phyloP scores from a whole-genome alignment of 1,140 invertebrate species.

The Delia radicum region DNA sequence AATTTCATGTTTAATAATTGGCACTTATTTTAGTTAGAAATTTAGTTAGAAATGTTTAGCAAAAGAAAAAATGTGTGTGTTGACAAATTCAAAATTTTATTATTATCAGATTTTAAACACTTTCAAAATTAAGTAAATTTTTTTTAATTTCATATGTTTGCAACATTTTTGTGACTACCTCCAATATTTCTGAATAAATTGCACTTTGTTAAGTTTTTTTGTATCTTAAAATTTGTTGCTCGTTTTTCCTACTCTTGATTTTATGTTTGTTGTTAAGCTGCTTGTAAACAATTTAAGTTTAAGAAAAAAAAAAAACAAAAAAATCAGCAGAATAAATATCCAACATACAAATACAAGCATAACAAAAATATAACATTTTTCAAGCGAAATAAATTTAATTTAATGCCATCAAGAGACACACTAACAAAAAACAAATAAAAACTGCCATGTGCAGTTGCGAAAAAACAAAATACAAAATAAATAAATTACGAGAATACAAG shows the following conservation, averaged over 20 bases:
- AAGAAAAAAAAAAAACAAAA: background rate
- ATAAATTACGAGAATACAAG: background rate
- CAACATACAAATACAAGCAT: background rate
- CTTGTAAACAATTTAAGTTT: slow-evolving; percentile 16
- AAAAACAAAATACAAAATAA: slow-evolving; percentile 6
- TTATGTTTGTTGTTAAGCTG: slow-evolving; percentile 16
- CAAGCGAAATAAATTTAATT: slow-evolving; percentile 18
- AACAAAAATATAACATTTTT: slow-evolving; percentile 11
- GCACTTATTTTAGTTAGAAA: no score
- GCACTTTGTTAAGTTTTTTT: background rate
- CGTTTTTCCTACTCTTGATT: background rate
- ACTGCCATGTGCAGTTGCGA: background rate
- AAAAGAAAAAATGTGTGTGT: no score
- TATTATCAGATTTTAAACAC: no score
- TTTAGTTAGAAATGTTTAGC: no score
- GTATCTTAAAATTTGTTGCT: background rate
- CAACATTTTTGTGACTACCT: no score
- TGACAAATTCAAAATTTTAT: no score
- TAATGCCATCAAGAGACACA: slow-evolving; percentile 11
- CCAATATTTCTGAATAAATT: no score
- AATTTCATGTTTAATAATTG: no score
- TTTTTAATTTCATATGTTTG: no score
- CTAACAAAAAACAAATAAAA: background rate
- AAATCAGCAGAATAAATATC: background rate
- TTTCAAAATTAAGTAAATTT: no score